Conservation (phyloP, 2,113 vertebrate species). For the Sphaerodactylus townsendi region DNA sequence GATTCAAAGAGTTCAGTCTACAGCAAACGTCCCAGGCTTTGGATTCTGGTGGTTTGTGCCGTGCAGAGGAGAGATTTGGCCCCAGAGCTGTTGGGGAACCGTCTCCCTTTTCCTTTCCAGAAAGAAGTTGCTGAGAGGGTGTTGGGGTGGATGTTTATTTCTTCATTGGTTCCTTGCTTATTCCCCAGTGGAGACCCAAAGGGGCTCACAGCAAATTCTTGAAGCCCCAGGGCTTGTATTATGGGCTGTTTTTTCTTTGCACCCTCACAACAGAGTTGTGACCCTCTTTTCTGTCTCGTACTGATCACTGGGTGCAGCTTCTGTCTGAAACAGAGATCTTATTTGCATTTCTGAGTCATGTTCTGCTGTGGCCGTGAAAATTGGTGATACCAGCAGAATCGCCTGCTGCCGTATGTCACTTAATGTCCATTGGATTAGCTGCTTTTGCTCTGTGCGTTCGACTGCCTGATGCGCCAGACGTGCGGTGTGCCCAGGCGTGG, state of each 20-base stretch:
- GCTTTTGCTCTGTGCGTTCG: rapidly evolving
- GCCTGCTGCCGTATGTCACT: rapidly evolving
- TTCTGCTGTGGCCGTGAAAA: neutral
- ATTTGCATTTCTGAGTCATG: neutral
- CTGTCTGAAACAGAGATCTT: neutral
- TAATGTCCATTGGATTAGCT: rapidly evolving
- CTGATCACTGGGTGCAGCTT: neutral
- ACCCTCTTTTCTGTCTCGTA: neutral
- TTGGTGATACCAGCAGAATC: neutral
- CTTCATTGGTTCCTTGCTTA: no score
- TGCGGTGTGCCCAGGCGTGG: neutral
- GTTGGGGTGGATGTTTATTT: no score
- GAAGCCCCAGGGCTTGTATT: no score
- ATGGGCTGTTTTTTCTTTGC: rapidly evolving
- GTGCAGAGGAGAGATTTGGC: neutral
- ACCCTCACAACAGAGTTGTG: neutral
- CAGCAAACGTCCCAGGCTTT: neutral
- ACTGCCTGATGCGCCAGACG: rapidly evolving
- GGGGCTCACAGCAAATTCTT: no score
- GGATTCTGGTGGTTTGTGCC: no score
- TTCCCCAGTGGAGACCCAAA: no score
- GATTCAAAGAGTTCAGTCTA: neutral
- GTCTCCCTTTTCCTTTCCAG: neutral
- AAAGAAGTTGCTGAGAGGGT: neutral
- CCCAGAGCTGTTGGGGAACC: rapidly evolving